Conservation (phyloP, 1,140 invertebrate genomes). For the Anadara kagoshimensis region DNA sequence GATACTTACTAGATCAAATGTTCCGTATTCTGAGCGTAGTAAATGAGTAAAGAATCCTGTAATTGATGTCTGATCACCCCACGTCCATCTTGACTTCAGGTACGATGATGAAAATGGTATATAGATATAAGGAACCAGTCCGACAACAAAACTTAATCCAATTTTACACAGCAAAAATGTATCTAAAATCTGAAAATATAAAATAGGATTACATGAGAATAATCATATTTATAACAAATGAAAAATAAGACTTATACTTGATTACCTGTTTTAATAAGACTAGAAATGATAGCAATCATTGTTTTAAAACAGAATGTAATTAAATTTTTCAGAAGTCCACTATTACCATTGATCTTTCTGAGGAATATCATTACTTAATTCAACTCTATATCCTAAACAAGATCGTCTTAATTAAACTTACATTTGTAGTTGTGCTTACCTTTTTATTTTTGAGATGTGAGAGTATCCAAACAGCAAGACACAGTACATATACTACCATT, state of each 20-base stretch:
- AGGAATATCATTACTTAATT: too few species aligned
- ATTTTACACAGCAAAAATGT: conserved; percentile 31
- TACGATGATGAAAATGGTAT: conserved; percentile 60
- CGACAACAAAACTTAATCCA: conserved; percentile 45
- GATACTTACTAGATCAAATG: conserved; percentile 63
- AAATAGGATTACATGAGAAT: background rate
- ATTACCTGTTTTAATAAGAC: background rate
- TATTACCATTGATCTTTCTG: too few species aligned
- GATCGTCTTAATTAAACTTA: too few species aligned
- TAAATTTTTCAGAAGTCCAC: too few species aligned
- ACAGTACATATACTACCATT: conserved; percentile 61
- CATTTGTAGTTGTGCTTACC: conserved; percentile 20
- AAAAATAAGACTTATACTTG: background rate
- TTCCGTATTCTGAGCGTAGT: conserved; percentile 68
- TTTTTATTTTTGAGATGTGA: conserved; percentile 33
- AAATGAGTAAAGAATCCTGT: conserved; percentile 69
- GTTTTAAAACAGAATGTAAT: too few species aligned
- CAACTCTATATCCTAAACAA: too few species aligned
- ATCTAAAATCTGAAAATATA: conserved; percentile 50
- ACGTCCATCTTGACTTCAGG: conserved; percentile 63
- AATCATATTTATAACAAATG: background rate
- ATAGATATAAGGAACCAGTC: conserved; percentile 67
- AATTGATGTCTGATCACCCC: conserved; percentile 68
- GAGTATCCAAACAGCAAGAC: conserved; percentile 61
- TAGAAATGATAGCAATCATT: too few species aligned